phyloP scores from a whole-genome alignment of 2,113 vertebrate species.

The Crotalus tigris region DNA sequence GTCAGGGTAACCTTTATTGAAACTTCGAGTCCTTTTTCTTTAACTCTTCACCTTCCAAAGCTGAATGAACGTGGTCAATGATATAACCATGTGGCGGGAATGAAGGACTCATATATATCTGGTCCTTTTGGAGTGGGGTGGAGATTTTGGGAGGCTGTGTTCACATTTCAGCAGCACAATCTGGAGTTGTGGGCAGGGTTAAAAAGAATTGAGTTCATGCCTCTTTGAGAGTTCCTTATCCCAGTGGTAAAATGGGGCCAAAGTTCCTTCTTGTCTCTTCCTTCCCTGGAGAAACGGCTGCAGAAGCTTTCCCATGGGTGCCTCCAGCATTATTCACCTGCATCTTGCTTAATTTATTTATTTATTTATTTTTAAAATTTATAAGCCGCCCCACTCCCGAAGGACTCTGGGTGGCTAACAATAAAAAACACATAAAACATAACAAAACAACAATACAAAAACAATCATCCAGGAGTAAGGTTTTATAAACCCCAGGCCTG shows the following conservation, averaged over 20 bases:
- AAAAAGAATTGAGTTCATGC: neutral
- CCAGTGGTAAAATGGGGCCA: neutral
- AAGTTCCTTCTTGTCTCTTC: neutral
- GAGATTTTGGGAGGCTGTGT: neutral
- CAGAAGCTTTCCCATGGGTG: neutral
- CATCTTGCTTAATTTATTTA: neutral
- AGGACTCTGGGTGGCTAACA: no score
- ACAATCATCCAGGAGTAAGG: no score
- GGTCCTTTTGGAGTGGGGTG: neutral
- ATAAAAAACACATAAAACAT: no score
- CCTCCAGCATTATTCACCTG: neutral
- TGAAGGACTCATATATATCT: no score
- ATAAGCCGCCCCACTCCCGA: no score
- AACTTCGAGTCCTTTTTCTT: no score
- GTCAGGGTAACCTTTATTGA: no score
- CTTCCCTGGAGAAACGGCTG: neutral
- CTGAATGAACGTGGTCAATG: neutral
- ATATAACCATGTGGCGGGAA: no score
- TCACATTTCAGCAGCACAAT: neutral
- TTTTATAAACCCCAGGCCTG: no score
- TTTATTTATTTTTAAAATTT: no score
- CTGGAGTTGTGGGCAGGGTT: neutral
- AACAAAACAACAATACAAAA: no score
- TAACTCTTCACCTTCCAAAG: no score
- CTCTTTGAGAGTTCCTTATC: neutral